Evolutionary conservation across 2,113 vertebrate species (phyloP).

Genomic region (Clarias batrachus): DNA sequence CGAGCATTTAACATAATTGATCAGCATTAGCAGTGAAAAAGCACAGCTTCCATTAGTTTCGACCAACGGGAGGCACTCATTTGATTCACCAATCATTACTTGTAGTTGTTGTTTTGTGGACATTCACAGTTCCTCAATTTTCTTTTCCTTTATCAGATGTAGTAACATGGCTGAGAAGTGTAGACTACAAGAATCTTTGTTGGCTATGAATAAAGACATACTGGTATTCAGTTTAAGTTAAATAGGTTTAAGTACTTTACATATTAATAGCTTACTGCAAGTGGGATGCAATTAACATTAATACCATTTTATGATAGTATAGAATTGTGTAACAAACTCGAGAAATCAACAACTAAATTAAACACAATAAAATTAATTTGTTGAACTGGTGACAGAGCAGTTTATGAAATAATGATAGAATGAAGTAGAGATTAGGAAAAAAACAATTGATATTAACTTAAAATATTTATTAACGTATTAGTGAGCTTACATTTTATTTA

Average conservation of each 20-base stretch:
- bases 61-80: not conserved
- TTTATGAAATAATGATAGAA: not conserved
- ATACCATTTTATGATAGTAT: not conserved
- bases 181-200: not conserved
- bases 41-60: not conserved
- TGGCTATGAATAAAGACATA: not conserved
- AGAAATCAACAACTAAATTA: not conserved
- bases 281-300: not conserved
- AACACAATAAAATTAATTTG: not conserved
- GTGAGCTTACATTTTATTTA: too few relatives aligned
- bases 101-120: not conserved
- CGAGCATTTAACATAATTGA: not conserved
- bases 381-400: not conserved
- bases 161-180: not conserved
- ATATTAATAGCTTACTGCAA: not conserved
- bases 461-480: too few relatives aligned
- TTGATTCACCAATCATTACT: not conserved
- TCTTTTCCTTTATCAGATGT: not conserved
- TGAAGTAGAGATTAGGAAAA: not conserved
- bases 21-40: not conserved
- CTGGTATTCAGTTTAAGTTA: not conserved
- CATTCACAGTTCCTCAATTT: not conserved
- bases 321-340: not conserved
- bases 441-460: not conserved
- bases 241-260: not conserved